Base-by-base conservation (phyloP, 2,888 invertebrate species). In the Leistus spinibarbis region DNA sequence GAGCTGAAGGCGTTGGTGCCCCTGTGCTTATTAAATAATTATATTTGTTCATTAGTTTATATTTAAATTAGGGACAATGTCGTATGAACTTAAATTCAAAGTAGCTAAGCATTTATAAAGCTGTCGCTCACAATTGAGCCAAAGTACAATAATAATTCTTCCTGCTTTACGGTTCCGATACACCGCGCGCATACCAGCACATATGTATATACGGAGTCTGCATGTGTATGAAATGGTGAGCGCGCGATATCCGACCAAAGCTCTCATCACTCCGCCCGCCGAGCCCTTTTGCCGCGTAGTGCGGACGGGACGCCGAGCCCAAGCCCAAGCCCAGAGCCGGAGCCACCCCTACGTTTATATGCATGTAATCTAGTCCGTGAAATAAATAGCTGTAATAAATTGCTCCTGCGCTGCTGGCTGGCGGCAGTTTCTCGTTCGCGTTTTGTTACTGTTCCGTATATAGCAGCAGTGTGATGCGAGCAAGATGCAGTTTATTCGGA, bases 301-400 rank as follows among this genome's bases (percentile, higher is more conserved):
- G 16, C 57, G 16, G 22, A 22, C 19, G n/a, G 22, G 24, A 24
- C 22, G 53, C 23, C 69, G 57, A 20, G 19, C 63, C 70, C 27
- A 23, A 62, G 60, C 67, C 54, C 54, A 24, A 24, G 53, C 23
- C 69, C 23, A 57, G 57, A 20, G 19, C 63, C 70, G 53, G 54
- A 62, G 60, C 67, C 62, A 23, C 74, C 74, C 63, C 60, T 69
- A 56, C 85, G 85, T 86, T 86, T 85, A 85, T 85, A 85, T 86
- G 84, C 85, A 85, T 85, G 85, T 86, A 86, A 86, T 86, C 86
- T 86, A 84, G 85, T 84, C 82, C 82, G 82, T 83, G 83, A 85
- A 86, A 86, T 9, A 93, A 92, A 82, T 94, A 94, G 83, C 84
- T 91, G 82, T 91, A 93, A 82, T 93, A 91, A 63, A 94, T 95